Evolutionary conservation across 2,113 vertebrate genomes (phyloP), one percentile per base, ranked within the genome.

Genomic region (Nesospiza acunhae): DNA sequence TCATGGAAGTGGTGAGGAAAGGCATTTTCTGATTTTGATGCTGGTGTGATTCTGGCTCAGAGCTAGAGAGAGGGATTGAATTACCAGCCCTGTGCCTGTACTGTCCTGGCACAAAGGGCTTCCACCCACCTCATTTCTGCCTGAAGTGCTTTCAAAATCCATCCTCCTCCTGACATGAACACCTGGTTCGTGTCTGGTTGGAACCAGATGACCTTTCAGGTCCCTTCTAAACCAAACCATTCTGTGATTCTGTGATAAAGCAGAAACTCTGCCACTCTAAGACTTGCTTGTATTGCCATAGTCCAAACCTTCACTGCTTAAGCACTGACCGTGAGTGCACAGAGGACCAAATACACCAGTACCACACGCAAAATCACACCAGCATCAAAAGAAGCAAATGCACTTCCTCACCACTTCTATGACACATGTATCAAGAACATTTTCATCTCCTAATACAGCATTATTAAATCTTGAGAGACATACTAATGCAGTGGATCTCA

Each of bases 21-120:
- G 27, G 35, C 11, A 27, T 60, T 39, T 41, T 13, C 59, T 41
- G 13, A 41, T 41, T 41, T 39, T 41, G 59, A 28, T 28, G 12
- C 26, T 39, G 37, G 8, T 28, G 59, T 39, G 26, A 41, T 28
- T 62, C 37, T 39, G 26, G 37, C 37, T 62, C 5, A 82, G n/a
- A 79, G 41, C 3, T 2, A 3, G 16, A 56, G 21, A 52, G 14
- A 60, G 3, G 11, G 11, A 66, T 2, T 1, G 0, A 78, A 53
- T 27, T 8, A 50, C 20, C 15, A 63, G 5, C 10, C 13, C 15
- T 0, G 3, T 15, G 42, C 11, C 35, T 4, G 0, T 22, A 68
- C 0, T 1, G 19, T 26, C 15, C 52, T 68, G 44, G 11, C 35
- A 24, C 3, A 7, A 72, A 75, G 59, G n/a, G 53, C 26, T 79